Base-by-base conservation (phyloP, 2,888 invertebrate species). In the Abscondita cerata region DNA sequence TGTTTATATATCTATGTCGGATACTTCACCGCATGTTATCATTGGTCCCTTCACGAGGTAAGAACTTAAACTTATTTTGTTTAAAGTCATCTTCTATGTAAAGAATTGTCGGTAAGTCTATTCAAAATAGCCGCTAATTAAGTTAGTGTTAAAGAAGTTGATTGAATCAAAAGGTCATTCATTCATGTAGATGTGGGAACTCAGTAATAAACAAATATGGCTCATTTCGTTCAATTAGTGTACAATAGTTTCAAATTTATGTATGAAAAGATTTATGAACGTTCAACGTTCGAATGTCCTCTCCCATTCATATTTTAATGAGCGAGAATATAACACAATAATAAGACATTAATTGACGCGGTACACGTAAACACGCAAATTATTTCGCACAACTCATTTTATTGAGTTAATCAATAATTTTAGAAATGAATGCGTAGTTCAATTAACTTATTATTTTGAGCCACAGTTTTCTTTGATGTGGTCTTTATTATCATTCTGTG, bases 81-180 rank as follows among this genome's bases (percentile, higher is more conserved):
- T n/a, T n/a, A n/a, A n/a, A n/a, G 62, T 58, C 62, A 53, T 62
- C 57, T 62, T 53, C 31, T 52, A 34, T 19, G 31, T 63, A 59
- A 63, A 63, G 60, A 60, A 60, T 55, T 54, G 46, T 33, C 44
- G 46, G 54, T 58, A 52, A 58, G 53, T 41, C 25, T 60, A 36
- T 59, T 40, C 63, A 41, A 62, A 64, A 67, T 58, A 62, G 63
- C 57, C 65, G 63, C 68, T 68, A 69, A 70, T 68, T 69, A 70
- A 70, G 68, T 70, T 70, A 70, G 68, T 57, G 65, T 69, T 66
- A 68, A 44, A 70, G 62, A 62, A 61, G 65, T 68, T 70, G 68
- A 70, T 70, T 70, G 68, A 65, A 70, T 70, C 64, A 70, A 69
- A 70, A 66, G 70, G 68, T 66, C 68, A 65, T 68, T 69, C 69